Conservation (phyloP, 2,113 vertebrate genomes). For the Sapayoa aenigma region DNA sequence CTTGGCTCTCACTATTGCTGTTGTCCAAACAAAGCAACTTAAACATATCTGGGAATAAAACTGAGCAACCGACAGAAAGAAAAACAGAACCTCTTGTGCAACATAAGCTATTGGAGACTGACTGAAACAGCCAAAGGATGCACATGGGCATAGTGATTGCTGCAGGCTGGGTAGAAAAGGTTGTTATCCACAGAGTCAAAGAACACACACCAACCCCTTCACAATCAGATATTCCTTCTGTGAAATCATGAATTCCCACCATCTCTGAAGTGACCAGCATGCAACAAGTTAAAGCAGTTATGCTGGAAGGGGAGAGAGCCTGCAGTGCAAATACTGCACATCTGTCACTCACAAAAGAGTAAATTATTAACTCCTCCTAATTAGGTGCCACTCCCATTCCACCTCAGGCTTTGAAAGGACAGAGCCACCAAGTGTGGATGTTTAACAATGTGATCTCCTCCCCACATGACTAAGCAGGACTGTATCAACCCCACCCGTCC, state of each 20-base stretch:
- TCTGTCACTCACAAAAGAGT: background rate
- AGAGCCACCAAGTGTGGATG: fast-evolving
- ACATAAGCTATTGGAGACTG: background rate
- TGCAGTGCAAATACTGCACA: background rate
- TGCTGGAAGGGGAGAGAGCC: background rate
- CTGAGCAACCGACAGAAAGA: background rate
- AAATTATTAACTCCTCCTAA: constrained; percentile 38
- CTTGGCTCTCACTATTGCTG: background rate
- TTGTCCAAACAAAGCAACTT: background rate
- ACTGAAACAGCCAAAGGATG: background rate
- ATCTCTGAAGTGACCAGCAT: background rate
- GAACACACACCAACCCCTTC: background rate
- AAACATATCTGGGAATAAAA: background rate
- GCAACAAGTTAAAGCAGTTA: background rate
- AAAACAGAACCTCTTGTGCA: background rate
- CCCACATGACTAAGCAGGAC: background rate
- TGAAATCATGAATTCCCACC: fast-evolving
- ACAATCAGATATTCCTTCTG: background rate
- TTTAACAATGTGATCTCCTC: constrained; percentile 19
- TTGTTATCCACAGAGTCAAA: background rate
- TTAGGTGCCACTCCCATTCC: constrained; percentile 12
- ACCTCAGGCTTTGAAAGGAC: background rate
- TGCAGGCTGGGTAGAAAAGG: background rate
- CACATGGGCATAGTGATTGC: fast-evolving
- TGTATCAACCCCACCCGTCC: background rate